Evolutionary conservation across 2,113 vertebrate species (phyloP).

Genomic region (Mellivora capensis): DNA sequence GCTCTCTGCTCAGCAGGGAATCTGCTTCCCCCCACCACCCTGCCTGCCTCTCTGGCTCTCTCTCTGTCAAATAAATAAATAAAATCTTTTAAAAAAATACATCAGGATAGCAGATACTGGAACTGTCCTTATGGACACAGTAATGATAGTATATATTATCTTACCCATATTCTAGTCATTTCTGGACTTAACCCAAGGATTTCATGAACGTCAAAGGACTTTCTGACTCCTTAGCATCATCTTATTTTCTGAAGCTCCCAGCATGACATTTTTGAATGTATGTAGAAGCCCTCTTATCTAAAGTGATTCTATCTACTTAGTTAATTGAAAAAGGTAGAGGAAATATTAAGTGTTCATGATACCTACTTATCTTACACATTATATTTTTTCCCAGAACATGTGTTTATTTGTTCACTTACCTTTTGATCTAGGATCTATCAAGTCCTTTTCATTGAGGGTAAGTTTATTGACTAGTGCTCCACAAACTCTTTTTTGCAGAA

Average conservation of each 20-base stretch:
- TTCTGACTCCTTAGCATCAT: not conserved
- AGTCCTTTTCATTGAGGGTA: not conserved
- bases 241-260: not conserved
- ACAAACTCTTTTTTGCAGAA: not conserved
- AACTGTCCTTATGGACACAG: not conserved
- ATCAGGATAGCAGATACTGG: not conserved
- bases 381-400: not conserved
- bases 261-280: not conserved
- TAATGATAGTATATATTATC: not conserved
- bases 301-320: not conserved
- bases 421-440: not conserved
- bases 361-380: not conserved
- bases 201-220: not conserved
- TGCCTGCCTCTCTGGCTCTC: too few relatives aligned
- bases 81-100: not conserved
- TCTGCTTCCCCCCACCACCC: too few relatives aligned
- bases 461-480: not conserved
- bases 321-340: slow-evolving; percentile 9
- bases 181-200: not conserved
- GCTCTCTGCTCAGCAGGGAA: too few relatives aligned
- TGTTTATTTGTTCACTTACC: not conserved
- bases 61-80: not conserved
- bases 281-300: not conserved
- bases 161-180: not conserved
- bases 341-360: not conserved